Base-by-base conservation (phyloP, 2,888 invertebrate genomes). In the Rotaria macrura region DNA sequence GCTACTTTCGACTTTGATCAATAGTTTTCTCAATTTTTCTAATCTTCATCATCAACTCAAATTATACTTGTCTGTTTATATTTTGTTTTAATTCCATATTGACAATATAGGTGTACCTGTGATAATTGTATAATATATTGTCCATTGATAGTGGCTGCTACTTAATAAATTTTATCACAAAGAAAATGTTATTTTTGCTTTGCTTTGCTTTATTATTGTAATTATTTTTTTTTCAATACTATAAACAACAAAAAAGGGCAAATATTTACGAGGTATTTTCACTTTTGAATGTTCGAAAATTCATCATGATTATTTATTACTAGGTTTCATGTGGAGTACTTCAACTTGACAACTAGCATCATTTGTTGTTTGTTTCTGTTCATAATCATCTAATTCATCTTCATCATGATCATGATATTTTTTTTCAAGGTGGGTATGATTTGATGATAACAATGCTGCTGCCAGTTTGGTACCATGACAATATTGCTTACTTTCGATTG, bases 401-500 rank as follows among this genome's bases (percentile, higher is more conserved):
- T 65, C 65, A 34, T 65, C 65, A 14, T 65, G 29, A 17, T 65
- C 65, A 7, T 65, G 25, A 20, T 65, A 34, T 34, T 65, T 34
- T 29, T 29, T 29, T 65, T 3, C 12, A 20, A 14, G 3, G 25
- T 4, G 20, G 38, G 4, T 23, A 17, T 29, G 34, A 34, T 65
- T 29, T 34, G 2, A 20, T 65, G 29, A 3, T n/a, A 5, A n/a
- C 4, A 14, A 29, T 65, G 29, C 7, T 34, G 65, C 0, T 65
- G 20, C 5, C 0, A 1, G 1, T 29, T 34, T 29, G 5, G 0
- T 5, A 65, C 20, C 20, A 0, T 2, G 34, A 12, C 4, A 4
- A 0, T 6, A 65, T 20, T 34, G 17, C 17, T 29, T 5, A 38
- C 1, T 17, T 34, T 65, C 20, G 9, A 2, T 5, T 17, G 34